phyloP scores from a whole-genome alignment of 2,113 vertebrate species.

The Pseudonaja textilis region DNA sequence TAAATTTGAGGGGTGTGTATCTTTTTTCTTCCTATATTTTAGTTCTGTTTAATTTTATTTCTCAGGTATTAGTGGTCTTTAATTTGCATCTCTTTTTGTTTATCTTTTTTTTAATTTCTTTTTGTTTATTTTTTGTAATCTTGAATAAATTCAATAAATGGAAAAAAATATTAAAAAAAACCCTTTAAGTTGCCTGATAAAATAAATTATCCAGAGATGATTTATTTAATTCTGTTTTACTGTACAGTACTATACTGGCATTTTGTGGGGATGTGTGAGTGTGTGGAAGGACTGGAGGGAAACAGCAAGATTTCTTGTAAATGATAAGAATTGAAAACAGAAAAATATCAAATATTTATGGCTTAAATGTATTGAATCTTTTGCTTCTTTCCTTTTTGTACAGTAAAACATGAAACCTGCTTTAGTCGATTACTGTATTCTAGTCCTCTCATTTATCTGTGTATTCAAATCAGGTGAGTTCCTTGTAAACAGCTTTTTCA shows the following conservation, averaged over 20 bases:
- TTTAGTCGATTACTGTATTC: not conserved
- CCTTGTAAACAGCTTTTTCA: not conserved
- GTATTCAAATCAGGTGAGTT: slow-evolving; percentile 26
- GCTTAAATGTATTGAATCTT: not conserved
- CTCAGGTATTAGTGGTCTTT: not conserved
- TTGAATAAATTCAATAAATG: not conserved
- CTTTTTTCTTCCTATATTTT: not conserved
- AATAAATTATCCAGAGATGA: not conserved
- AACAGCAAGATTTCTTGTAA: not conserved
- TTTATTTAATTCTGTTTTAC: not conserved
- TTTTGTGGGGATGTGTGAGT: not conserved
- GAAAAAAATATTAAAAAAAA: not conserved
- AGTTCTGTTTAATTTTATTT: not conserved
- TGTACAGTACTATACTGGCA: not conserved
- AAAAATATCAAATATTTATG: not conserved
- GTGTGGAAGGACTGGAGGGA: not conserved
- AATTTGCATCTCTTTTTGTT: not conserved
- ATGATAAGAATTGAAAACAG: not conserved
- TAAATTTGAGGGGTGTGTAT: not conserved
- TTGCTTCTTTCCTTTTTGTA: not conserved
- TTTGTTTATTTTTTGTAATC: not conserved
- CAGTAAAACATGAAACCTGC: slow-evolving; percentile 17
- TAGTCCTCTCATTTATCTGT: slow-evolving; percentile 3
- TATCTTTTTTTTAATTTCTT: not conserved
- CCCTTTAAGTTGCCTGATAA: not conserved